Evolutionary conservation across 2,888 invertebrate species (phyloP), one percentile per base, ranked within the genome.

Genomic region (Hyposoter didymator): DNA sequence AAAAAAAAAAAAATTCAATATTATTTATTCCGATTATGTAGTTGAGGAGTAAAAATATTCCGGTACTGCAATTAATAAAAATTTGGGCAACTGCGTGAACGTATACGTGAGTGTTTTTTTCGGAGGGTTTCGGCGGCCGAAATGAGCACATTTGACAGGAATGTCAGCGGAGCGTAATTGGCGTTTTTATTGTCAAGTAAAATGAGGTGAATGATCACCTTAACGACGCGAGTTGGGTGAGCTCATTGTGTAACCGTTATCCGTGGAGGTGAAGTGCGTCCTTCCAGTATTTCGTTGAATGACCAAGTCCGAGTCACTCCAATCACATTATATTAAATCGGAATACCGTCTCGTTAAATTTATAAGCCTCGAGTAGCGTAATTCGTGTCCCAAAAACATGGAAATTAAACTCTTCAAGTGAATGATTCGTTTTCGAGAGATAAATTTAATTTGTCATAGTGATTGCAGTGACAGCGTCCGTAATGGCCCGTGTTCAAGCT

Each of bases 401-500:
- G 14, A 28, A 59, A 14, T 28, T 28, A 14, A 59, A 59, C 2
- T 28, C 14, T 4, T 8, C 3, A 4, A 55, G 55, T 12, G 22
- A 22, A 22, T 7, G 19, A 39, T 45, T 43, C 12, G n/a, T n/a
- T 39, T 19, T 22, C 66, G 32, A 45, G 59, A 47, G 19, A 64
- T 55, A n/a, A 74, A 74, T 74, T 62, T 2, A 62, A 28, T 59
- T 28, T 39, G 73, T 59, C 73, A 19, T 59, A 59, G 45, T 74
- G 22, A 59, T 12, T 22, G 12, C 55, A 22, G 8, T 2, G 55
- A 55, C 22, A 55, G 55, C 12, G 22, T 14, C 12, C 28, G 55
- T 28, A 52, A 52, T 19, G 19, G 19, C 28, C 28, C 12, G 55
- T 4, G 10, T 59, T 59, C 28, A 12, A 28, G 28, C 28, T 28